Percentiles rank a stretch among this genome's conserved stretches.
Evolutionary conservation across 2,113 vertebrate genomes (phyloP).

Genomic region (Dermatemys mawii): DNA sequence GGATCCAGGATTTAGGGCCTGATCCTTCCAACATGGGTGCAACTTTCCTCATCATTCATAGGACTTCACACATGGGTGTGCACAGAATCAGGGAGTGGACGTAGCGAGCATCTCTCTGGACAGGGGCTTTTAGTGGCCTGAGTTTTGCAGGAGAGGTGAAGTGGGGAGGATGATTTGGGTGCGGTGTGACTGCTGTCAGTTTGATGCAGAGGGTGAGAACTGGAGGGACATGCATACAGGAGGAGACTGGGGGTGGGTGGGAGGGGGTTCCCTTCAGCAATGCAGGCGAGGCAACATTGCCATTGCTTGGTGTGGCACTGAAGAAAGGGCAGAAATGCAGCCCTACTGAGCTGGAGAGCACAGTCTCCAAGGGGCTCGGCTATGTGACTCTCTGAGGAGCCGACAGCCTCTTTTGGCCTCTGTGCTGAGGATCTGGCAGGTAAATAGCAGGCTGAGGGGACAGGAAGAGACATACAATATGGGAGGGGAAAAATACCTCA

Average conservation of each 20-base stretch:
- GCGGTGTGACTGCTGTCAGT: background rate
- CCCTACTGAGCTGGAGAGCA: background rate
- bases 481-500: background rate
- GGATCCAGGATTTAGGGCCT: background rate
- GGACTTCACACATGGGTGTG: accelerated
- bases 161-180: accelerated
- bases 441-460: background rate
- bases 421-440: background rate
- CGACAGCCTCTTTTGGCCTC: background rate
- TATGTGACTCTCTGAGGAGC: background rate
- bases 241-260: background rate
- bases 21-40: background rate
- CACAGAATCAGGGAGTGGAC: background rate
- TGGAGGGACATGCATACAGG: background rate
- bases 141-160: background rate
- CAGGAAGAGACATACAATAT: background rate
- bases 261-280: background rate
- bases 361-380: background rate
- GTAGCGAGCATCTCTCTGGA: background rate
- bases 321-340: background rate
- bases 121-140: background rate
- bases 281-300: background rate
- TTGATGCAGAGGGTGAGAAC: background rate
- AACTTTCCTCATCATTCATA: background rate
- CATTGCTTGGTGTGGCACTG: background rate